Evolutionary conservation across 35 echinoderm and acorn worm species (phyloP).

Genomic region (Strongylocentrotus purpuratus): DNA sequence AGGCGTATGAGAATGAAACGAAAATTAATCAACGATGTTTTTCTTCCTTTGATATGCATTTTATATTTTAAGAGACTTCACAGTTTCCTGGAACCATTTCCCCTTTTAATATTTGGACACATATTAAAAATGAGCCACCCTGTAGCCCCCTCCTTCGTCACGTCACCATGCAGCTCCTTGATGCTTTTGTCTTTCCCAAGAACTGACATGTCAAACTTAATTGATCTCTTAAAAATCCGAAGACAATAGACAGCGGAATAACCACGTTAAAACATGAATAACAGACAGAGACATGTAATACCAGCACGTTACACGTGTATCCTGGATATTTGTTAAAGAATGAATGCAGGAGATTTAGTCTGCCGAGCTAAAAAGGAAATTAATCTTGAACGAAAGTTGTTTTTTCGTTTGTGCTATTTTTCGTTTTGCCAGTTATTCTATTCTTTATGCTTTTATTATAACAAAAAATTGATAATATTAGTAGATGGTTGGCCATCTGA

Average conservation of each 20-base stretch:
- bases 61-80: no score
- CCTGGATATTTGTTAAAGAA: not conserved
- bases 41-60: no score
- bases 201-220: not conserved
- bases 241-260: constrained; percentile 2
- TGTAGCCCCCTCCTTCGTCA: not conserved
- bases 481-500: no score
- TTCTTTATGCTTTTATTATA: no score
- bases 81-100: no score
- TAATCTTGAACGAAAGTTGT: not conserved
- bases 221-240: not conserved
- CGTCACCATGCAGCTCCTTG: not conserved
- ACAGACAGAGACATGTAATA: not conserved
- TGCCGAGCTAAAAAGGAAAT: not conserved
- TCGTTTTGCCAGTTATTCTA: no score
- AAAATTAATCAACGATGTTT: no score
- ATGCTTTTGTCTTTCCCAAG: not conserved
- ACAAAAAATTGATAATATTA: no score
- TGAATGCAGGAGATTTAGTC: not conserved
- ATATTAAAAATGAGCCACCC: not conserved
- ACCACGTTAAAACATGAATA: not conserved
- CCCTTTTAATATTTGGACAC: no score
- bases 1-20: no score
- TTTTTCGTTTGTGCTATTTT: no score
- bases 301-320: not conserved